phyloP scores from a whole-genome alignment of 2,113 vertebrate genomes.

The Formicarius rufipectus region DNA sequence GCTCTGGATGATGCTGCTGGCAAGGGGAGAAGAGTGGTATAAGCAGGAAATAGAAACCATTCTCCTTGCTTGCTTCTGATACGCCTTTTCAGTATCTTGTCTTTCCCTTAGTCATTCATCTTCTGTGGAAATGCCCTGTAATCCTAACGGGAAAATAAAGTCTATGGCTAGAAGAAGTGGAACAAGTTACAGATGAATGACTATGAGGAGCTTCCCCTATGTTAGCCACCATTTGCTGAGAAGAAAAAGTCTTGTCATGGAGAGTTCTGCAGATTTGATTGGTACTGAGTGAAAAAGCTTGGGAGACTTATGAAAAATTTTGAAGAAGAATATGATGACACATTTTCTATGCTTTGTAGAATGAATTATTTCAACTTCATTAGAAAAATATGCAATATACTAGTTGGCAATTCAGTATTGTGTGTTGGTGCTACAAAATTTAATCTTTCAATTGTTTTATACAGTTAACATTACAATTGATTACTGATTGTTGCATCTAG shows the following conservation, averaged over 20 bases:
- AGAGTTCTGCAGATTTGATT: not conserved
- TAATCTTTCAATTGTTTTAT: slow-evolving; percentile 23
- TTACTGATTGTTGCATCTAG: not conserved
- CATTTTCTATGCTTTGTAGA: not conserved
- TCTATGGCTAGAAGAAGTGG: not conserved
- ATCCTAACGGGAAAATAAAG: not conserved
- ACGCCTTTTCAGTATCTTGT: not conserved
- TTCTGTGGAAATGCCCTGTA: not conserved
- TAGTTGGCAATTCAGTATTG: not conserved
- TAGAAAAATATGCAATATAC: not conserved
- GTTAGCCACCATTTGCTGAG: not conserved
- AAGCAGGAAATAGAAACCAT: not conserved
- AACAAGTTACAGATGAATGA: not conserved
- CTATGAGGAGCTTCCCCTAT: not conserved
- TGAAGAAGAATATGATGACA: not conserved
- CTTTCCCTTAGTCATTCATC: not conserved
- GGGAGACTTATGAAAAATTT: not conserved
- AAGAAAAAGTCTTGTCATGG: not conserved
- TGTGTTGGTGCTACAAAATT: not conserved
- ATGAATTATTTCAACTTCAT: not conserved
- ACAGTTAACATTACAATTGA: slow-evolving; percentile 12
- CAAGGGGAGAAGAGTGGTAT: not conserved
- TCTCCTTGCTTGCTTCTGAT: not conserved
- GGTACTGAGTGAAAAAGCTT: not conserved
- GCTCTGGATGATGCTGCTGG: not conserved